These are phyloP conservation scores for Nyctibius bracteatus DNA, from an alignment of 2,113 vertebrate species.

Conservation along the genomic window DNA sequence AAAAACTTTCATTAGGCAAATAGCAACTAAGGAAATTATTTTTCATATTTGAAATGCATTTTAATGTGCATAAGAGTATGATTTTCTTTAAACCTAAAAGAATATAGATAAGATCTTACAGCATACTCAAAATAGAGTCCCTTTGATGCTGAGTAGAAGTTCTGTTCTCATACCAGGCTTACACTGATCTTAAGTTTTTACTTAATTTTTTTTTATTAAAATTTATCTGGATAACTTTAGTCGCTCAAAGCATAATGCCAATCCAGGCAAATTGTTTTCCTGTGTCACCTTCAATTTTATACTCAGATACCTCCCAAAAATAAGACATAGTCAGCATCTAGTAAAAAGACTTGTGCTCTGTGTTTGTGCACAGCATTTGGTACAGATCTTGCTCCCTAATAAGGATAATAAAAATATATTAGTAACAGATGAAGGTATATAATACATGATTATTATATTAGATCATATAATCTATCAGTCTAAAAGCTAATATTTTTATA, in stretches of 20 bases:
- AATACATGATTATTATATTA: background rate
- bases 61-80: background rate
- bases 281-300: background rate
- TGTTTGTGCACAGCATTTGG: background rate
- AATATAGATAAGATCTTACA: background rate
- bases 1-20: background rate
- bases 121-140: background rate
- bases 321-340: accelerated
- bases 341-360: background rate
- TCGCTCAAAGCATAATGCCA: accelerated
- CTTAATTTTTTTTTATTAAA: too few species aligned
- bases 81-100: background rate
- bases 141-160: background rate
- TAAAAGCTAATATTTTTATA: background rate
- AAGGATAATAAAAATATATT: background rate
- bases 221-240: background rate
- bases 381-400: background rate
- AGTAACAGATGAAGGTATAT: background rate
- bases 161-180: background rate
- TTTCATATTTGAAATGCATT: background rate
- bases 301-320: background rate
- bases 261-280: background rate
- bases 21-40: background rate
- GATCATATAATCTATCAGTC: background rate
- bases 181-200: background rate